These are phyloP conservation scores for Drosophila kambysellisi DNA, from an alignment of 2,888 invertebrate genomes.

Conservation along the genomic window DNA sequence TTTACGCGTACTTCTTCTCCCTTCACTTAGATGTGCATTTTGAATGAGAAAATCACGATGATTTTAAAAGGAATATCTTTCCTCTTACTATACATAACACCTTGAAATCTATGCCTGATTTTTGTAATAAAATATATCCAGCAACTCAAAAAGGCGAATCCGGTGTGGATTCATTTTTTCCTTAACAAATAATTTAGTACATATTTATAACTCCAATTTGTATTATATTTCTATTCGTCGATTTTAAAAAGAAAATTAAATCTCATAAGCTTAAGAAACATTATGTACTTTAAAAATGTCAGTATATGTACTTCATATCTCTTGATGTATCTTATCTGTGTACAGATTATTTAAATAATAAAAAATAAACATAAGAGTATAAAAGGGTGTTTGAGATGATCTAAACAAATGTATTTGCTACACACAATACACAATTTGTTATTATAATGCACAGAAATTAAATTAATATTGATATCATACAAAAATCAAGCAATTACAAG, in stretches of 20 bases:
- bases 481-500: not conserved
- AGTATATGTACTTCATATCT: not conserved
- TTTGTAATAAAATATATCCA: not conserved
- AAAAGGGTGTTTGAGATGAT: not conserved
- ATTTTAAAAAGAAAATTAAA: not conserved
- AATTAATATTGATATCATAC: not conserved
- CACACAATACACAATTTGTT: not conserved
- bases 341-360: not conserved
- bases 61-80: not conserved
- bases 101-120: not conserved
- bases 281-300: not conserved
- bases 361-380: not conserved
- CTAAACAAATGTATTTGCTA: not conserved
- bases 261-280: not conserved
- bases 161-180: not conserved
- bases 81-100: not conserved
- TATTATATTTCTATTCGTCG: not conserved
- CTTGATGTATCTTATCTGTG: not conserved
- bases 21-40: not conserved
- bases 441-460: not conserved
- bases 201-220: not conserved
- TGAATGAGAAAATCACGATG: not conserved
- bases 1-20: conserved; percentile 1
- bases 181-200: not conserved
- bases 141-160: not conserved